Percentiles rank a stretch among this genome's conserved stretches.
Conservation (phyloP, 2,113 vertebrate species). For the Laticauda laticaudata region DNA sequence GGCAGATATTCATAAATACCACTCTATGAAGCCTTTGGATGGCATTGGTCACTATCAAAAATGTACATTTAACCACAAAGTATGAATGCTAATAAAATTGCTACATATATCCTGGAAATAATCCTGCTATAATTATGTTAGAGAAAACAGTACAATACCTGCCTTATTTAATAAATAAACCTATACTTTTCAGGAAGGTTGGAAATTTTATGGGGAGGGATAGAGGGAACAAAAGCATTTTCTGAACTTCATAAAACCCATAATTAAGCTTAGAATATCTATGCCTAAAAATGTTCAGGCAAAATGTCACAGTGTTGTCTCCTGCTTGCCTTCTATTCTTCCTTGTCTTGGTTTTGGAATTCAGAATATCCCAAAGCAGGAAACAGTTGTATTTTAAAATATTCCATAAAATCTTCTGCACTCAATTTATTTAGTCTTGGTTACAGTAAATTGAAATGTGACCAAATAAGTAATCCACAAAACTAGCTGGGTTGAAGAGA, state of each 20-base stretch:
- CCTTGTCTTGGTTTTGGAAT: not conserved
- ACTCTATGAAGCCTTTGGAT: not conserved
- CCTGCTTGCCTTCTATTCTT: not conserved
- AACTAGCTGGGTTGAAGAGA: not conserved
- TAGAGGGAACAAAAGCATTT: not conserved
- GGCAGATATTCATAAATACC: not conserved
- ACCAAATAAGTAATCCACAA: not conserved
- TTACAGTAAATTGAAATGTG: not conserved
- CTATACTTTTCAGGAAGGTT: not conserved
- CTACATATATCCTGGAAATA: not conserved
- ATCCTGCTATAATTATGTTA: too few species aligned
- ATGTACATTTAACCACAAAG: not conserved
- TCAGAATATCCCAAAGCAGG: not conserved
- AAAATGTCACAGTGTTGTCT: not conserved
- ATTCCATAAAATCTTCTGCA: too few species aligned
- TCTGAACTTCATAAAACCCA: not conserved
- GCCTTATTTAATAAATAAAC: not conserved
- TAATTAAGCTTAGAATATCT: not conserved
- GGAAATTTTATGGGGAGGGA: not conserved
- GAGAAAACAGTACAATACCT: not conserved
- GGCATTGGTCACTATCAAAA: not conserved
- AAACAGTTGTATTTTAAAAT: not conserved
- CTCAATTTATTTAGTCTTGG: not conserved
- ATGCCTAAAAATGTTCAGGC: not conserved
- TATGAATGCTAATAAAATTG: not conserved